These are phyloP conservation scores for Choreutis nemorana DNA, from an alignment of 2,888 invertebrate species.

Conservation along the genomic window DNA sequence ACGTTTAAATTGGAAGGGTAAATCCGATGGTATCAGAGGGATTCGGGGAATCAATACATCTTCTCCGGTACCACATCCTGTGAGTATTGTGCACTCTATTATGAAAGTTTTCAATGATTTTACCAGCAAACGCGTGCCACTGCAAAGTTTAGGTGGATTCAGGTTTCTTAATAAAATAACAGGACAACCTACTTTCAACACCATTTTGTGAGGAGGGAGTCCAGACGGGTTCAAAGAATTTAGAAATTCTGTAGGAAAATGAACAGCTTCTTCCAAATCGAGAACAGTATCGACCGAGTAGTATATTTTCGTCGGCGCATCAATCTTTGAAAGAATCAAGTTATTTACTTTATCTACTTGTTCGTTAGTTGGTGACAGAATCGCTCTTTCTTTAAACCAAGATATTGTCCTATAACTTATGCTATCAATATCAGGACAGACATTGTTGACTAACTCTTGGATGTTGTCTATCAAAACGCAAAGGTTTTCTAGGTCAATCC, in stretches of 20 bases:
- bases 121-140: slow-evolving; percentile 2
- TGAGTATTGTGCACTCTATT: slow-evolving; percentile 4
- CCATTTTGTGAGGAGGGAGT: slow-evolving; percentile 2
- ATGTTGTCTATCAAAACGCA: slow-evolving; percentile 9
- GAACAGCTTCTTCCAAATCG: slow-evolving; percentile 12
- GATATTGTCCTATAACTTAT: neutral
- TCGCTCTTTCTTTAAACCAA: slow-evolving; percentile 2
- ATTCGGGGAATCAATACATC: too few relatives aligned
- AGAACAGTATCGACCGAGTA: slow-evolving; percentile 16
- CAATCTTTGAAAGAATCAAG: slow-evolving; percentile 7
- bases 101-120: slow-evolving; percentile 2
- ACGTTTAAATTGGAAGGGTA: too few relatives aligned
- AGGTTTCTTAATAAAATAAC: slow-evolving; percentile 4
- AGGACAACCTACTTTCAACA: slow-evolving; percentile 4
- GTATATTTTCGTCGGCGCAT: too few relatives aligned
- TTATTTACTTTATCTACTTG: too few relatives aligned
- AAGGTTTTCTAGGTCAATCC: slow-evolving; percentile 15
- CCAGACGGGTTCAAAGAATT: slow-evolving; percentile 13
- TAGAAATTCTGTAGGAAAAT: slow-evolving; percentile 8
- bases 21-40: too few relatives aligned
- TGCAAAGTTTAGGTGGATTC: slow-evolving; percentile 3
- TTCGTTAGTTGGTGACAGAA: too few relatives aligned
- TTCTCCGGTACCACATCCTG: slow-evolving; percentile 5
- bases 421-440: slow-evolving; percentile 1
- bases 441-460: slow-evolving; percentile 9